Base-by-base conservation (phyloP, 2,113 vertebrate species). In the Laticauda laticaudata region DNA sequence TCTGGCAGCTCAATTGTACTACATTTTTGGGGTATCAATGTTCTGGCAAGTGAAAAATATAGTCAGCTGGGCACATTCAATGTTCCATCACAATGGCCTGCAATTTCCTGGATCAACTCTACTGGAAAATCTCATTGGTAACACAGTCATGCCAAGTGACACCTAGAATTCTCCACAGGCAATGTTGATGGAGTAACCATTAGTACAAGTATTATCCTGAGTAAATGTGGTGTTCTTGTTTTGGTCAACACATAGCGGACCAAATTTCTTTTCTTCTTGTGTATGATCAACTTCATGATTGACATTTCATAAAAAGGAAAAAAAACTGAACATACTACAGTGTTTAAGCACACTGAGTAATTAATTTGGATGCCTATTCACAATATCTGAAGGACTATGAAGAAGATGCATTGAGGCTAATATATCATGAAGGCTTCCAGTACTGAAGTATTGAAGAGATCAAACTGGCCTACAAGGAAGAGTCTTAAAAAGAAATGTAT, bases 311-410 rank as follows among this genome's bases (percentile, higher is more conserved):
- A 69, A 69, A 11, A 69, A 69, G 24, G 59, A 1, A 15, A 15
- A 88, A 85, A 88, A 85, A 9, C 1, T 91, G 26, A 56, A 1
- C 0, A 51, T 23, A 0, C 0, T 23, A 1, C 85, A 93, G 61
- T 15, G 1, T 24, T 5, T 1, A 21, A 10, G 43, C 88, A 86
- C 0, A 0, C 29, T 61, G 81, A 87, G 45, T 51, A 14, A 94
- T 15, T 2, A 10, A 3, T 93, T 51, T 86, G 2, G 75, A 61
- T 45, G 2, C 12, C 14, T 85, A 9, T 24, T 29, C 48, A 54
- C 23, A 92, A 56, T 0, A 0, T 24, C 15, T 5, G 59, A 61
- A 61, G 59, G 59, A 9, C 57, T 61, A 26, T 11, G 59, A 26
- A 61, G 3, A 61, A 61, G 59, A 61, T 61, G 59, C 59, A 11